phyloP scores from a whole-genome alignment of 2,113 vertebrate species.

The Ailurus styani region DNA sequence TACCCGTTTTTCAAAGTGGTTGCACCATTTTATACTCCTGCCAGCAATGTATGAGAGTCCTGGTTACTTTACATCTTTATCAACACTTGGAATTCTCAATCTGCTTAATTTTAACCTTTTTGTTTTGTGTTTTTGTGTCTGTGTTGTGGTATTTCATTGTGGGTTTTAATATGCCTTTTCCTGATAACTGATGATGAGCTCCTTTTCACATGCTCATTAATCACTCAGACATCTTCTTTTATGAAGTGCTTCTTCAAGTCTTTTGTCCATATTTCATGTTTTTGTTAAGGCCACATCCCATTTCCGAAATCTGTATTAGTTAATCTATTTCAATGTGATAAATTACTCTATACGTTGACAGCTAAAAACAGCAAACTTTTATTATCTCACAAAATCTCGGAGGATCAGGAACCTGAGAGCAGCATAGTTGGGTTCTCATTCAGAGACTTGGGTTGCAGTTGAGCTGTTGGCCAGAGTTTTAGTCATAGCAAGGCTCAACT shows the following conservation, averaged over 20 bases:
- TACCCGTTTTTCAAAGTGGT: neutral
- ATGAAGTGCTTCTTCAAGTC: neutral
- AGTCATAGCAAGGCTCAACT: neutral
- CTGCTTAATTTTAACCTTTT: slow-evolving; percentile 11
- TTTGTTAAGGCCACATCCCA: neutral
- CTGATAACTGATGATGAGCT: neutral
- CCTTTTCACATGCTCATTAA: neutral
- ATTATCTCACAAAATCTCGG: neutral
- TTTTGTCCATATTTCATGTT: neutral
- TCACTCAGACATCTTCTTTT: neutral
- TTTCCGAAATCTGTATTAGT: neutral
- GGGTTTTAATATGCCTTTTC: neutral
- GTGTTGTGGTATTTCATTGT: neutral
- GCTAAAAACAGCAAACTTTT: neutral
- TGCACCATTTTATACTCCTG: neutral
- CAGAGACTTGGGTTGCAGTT: neutral
- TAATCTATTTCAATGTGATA: neutral
- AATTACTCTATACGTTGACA: neutral
- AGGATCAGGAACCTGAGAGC: neutral
- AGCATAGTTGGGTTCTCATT: neutral
- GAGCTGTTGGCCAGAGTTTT: neutral
- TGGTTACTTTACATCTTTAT: neutral
- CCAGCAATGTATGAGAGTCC: neutral
- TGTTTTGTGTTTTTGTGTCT: neutral
- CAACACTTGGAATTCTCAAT: neutral